These are phyloP conservation scores for Paratilapia polleni DNA, from an alignment of 2,113 vertebrate species.

Conservation along the genomic window DNA sequence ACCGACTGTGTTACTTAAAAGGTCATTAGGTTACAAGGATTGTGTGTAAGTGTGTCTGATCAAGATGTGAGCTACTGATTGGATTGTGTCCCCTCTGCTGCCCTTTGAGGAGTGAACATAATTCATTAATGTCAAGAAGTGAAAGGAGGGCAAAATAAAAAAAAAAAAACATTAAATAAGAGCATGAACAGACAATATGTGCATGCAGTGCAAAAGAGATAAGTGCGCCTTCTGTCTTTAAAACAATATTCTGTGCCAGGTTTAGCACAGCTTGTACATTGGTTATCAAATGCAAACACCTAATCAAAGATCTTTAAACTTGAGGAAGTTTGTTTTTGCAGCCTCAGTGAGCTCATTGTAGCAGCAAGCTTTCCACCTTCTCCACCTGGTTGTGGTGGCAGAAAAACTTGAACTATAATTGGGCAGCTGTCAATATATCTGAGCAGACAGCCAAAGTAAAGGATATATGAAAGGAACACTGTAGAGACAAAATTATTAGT, in stretches of 20 bases:
- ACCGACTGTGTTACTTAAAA: neutral
- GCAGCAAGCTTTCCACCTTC: no score
- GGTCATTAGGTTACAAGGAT: constrained; percentile 8
- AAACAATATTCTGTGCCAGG: neutral
- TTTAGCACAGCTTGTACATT: neutral
- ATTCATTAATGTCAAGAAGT: neutral
- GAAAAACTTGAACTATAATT: neutral
- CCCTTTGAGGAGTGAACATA: neutral
- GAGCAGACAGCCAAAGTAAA: neutral
- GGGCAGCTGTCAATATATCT: neutral
- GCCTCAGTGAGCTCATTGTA: neutral
- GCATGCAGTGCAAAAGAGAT: neutral
- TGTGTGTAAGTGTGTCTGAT: neutral
- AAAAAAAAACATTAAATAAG: neutral
- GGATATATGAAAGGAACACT: neutral
- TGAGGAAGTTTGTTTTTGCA: neutral
- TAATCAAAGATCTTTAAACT: neutral
- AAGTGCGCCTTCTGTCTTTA: neutral
- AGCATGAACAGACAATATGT: neutral
- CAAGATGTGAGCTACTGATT: constrained; percentile 22
- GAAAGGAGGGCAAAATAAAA: neutral
- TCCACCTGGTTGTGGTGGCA: no score
- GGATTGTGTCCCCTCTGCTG: constrained; percentile 22
- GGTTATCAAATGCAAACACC: neutral
- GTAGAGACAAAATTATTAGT: no score